Conservation (phyloP, 2,888 invertebrate species). For the Drosophila meridiana region DNA sequence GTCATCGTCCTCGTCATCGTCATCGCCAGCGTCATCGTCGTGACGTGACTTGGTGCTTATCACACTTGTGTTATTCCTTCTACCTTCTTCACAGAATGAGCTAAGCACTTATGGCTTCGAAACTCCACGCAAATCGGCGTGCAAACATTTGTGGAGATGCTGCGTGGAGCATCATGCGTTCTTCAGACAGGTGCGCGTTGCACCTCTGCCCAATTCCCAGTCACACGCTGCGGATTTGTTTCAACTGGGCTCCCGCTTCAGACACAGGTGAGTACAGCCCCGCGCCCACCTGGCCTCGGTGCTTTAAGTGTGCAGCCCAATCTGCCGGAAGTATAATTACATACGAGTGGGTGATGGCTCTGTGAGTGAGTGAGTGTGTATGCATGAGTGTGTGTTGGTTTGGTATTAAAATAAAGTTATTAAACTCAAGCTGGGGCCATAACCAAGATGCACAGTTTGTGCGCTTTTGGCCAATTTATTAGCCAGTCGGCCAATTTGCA, state of each 20-base stretch:
- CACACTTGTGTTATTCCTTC: slow-evolving; percentile 54
- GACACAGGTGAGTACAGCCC: slow-evolving; percentile 88
- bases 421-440: slow-evolving; percentile 33
- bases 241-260: slow-evolving; percentile 91
- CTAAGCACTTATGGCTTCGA: slow-evolving; percentile 98
- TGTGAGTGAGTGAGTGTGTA: slow-evolving; percentile 11
- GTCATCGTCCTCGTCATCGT: slow-evolving; percentile 20
- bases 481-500: slow-evolving; percentile 56
- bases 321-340: slow-evolving; percentile 61
- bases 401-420: slow-evolving; percentile 58
- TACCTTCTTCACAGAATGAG: slow-evolving; percentile 89
- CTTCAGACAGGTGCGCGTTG: slow-evolving; percentile 93
- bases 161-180: slow-evolving; percentile 98
- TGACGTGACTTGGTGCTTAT: slow-evolving; percentile 64
- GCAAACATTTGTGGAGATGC: slow-evolving; percentile 98
- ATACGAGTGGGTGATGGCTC: slow-evolving; percentile 54
- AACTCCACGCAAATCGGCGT: slow-evolving; percentile 95
- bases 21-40: slow-evolving; percentile 26
- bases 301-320: slow-evolving; percentile 25
- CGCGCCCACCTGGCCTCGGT: not conserved
- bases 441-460: slow-evolving; percentile 24
- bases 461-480: slow-evolving; percentile 53
- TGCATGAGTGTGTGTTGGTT: slow-evolving; percentile 6
- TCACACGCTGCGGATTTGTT: slow-evolving; percentile 90
- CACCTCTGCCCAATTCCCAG: slow-evolving; percentile 87